A percentile compares a stretch with the other conserved stretches of the same genome.
Evolutionary conservation across 92 coral and sea anemone genomes (phyloP).

Genomic region (Actinostola sp.): DNA sequence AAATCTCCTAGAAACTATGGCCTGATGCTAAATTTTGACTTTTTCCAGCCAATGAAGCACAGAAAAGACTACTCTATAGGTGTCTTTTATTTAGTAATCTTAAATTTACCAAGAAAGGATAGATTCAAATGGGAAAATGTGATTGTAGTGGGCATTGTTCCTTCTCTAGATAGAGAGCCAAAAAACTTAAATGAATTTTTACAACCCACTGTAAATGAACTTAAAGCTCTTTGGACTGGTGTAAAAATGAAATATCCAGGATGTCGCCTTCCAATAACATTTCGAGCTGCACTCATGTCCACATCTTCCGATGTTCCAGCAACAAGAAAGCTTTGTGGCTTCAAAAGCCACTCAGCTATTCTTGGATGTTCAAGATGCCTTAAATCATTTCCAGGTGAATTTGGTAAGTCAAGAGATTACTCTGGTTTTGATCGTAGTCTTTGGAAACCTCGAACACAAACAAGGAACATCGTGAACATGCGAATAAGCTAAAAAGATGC

Average conservation of each 20-base stretch:
- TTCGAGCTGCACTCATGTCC: conserved; percentile 56
- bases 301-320: conserved; percentile 68
- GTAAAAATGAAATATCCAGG: conserved; percentile 10
- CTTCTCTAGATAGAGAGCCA: conserved; percentile 49
- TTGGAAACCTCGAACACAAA: conserved; percentile 51
- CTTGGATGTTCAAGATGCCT: conserved; percentile 63
- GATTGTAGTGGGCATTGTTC: conserved; percentile 62
- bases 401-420: conserved; percentile 58
- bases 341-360: conserved; percentile 56
- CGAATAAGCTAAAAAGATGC: too few relatives aligned
- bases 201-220: conserved; percentile 40
- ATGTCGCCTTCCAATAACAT: conserved; percentile 42
- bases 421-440: conserved; percentile 52
- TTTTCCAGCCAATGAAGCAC: conserved; percentile 66
- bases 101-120: conserved; percentile 50
- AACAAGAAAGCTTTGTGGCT: conserved; percentile 58
- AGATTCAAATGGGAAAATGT: conserved; percentile 66
- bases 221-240: conserved; percentile 63
- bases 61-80: conserved; percentile 75
- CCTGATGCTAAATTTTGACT: conserved; percentile 69
- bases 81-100: conserved; percentile 54
- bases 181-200: conserved; percentile 54
- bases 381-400: conserved; percentile 50
- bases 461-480: conserved; percentile 46
- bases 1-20: conserved; percentile 48